Base-by-base conservation (phyloP, 2,797 vertebrate species). In the Avahi laniger region DNA sequence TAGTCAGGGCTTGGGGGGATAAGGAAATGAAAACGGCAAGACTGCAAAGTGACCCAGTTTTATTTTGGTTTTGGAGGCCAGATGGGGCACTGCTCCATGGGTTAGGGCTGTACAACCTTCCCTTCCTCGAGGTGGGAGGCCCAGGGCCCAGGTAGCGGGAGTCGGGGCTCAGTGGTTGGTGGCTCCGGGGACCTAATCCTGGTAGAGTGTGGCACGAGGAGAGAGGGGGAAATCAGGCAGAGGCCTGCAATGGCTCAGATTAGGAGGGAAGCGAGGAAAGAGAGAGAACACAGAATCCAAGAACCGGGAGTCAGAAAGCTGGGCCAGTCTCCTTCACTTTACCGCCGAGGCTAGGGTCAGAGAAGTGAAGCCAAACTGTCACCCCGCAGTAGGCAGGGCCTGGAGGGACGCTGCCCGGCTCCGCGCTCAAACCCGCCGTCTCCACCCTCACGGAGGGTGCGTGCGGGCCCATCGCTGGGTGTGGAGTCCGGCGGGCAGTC, bases 41-140 rank as follows among this genome's bases (percentile, higher is more conserved):
- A 67, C 84, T 73, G 91, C 67, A 97, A 97, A 97, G 89, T 93
- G 95, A 98, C 96, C 97, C 94, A 94, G 87, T 97, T 98, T 98
- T 98, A 98, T 98, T 98, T 96, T 85, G 86, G 84, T 95, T 94
- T 93, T 87, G 87, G 91, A 94, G 91, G 89, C 86, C 91, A 87
- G 85, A 73, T 54, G 88, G 82, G 78, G 67, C 84, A 73, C 9
- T 28, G 80, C 76, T 90, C 52, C 93, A 84, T 33, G 52, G 80
- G 8, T 93, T 46, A 48, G 73, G 81, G 67, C 84, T 70, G 28
- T 69, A 86, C 54, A 43, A 2, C 30, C 33, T 43, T 67, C n/a
- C 17, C 52, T 46, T 82, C 7, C 61, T 48, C 26, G 4, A 54
- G 82, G 82, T 33, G 4, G 57, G 67, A 79, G 50, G 48, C 41